These are phyloP conservation scores for Drosophila melanica DNA, from an alignment of 1,140 invertebrate species.

Conservation along the genomic window DNA sequence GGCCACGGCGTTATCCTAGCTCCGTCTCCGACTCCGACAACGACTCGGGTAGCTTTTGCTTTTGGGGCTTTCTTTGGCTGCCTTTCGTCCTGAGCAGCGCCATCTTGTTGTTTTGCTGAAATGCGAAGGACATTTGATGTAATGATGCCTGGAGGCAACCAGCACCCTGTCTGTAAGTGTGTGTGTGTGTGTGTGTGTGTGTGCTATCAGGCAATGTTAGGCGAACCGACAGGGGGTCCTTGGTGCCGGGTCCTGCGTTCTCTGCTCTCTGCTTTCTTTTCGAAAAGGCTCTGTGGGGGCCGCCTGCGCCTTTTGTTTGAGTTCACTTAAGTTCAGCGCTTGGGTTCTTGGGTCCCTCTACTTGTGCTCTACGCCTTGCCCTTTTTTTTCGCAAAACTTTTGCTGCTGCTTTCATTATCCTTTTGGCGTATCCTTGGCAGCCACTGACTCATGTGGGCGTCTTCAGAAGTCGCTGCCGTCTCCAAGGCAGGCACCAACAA, in stretches of 20 bases:
- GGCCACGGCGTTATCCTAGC: constrained; percentile 53
- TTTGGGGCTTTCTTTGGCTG: constrained; percentile 72
- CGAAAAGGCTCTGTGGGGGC: constrained; percentile 48
- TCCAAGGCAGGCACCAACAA: constrained; percentile 43
- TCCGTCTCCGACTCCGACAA: constrained; percentile 15
- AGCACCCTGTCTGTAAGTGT: constrained; percentile 39
- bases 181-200: constrained; percentile 35
- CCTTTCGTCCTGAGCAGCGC: constrained; percentile 68
- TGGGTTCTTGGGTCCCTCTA: constrained; percentile 51
- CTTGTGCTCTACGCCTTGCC: constrained; percentile 30
- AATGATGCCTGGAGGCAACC: constrained; percentile 82
- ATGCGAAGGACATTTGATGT: constrained; percentile 83
- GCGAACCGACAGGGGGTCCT: constrained; percentile 36
- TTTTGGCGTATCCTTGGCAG: constrained; percentile 76
- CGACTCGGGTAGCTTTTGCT: constrained; percentile 35
- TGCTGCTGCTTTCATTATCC: constrained; percentile 78
- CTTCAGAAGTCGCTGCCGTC: constrained; percentile 60
- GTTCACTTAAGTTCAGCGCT: constrained; percentile 82
- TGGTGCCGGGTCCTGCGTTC: constrained; percentile 47
- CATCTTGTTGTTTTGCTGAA: constrained; percentile 82
- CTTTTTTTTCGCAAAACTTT: constrained; percentile 56
- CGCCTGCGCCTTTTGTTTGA: constrained; percentile 78
- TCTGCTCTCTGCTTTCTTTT: constrained; percentile 42
- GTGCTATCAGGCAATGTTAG: constrained; percentile 40
- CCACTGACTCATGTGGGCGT: constrained; percentile 76